Conservation (phyloP, 2,113 vertebrate genomes). For the Sander lucioperca region DNA sequence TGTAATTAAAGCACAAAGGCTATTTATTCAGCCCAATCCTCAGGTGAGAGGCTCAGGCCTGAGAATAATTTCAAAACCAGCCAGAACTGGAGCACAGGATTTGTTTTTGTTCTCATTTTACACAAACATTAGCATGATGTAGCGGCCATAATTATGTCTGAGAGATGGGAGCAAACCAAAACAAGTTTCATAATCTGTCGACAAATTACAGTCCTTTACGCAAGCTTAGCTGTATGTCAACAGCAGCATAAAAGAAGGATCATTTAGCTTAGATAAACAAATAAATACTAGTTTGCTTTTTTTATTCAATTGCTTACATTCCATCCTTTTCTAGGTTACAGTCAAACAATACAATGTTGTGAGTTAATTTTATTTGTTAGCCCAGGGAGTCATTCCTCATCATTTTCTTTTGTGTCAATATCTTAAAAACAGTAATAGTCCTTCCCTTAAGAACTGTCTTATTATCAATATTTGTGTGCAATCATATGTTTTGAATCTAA, state of each 20-base stretch:
- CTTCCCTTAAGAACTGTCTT: background rate
- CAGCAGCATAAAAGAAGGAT: background rate
- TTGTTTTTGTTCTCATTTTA: constrained; percentile 40
- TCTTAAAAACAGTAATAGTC: background rate
- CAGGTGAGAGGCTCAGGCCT: constrained; percentile 38
- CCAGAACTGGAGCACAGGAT: background rate
- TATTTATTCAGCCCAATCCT: constrained; percentile 39
- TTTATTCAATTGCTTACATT: background rate
- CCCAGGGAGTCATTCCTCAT: no score
- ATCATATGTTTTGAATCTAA: background rate
- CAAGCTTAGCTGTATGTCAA: background rate
- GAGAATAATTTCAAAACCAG: constrained; percentile 1
- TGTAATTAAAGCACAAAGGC: constrained; percentile 41
- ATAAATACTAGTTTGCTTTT: background rate
- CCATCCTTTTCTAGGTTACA: no score
- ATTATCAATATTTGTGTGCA: background rate
- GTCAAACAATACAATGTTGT: background rate
- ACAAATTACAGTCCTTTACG: constrained; percentile 14
- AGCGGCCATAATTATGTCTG: constrained; percentile 34
- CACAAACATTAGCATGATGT: constrained; percentile 32
- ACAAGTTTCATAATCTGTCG: constrained; percentile 16
- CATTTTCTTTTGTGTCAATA: background rate
- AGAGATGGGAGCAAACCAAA: constrained; percentile 40
- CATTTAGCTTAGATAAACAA: background rate
- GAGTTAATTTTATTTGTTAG: background rate